Base-by-base conservation (phyloP, 2,888 invertebrate species). In the Stictocephala bisonia region DNA sequence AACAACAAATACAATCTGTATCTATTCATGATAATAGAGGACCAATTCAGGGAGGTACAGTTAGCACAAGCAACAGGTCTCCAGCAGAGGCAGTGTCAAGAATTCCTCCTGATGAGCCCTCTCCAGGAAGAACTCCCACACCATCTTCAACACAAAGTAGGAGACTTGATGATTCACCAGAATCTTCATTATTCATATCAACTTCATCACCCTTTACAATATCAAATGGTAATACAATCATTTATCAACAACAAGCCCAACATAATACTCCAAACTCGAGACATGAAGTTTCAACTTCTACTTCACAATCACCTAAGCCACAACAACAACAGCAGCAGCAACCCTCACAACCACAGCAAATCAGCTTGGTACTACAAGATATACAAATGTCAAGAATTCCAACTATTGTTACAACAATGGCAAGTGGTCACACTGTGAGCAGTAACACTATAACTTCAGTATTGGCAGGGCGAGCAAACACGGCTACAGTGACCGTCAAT, bases 371-470 rank as follows among this genome's bases (percentile, higher is more conserved):
- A 13, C 53, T 73, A 24, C 73, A 73, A 31, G 73, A 73, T 64
- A 60, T 60, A n/a, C 58, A 41, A 15, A 50, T 56, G 29, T 15
- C 60, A 15, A 79, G 82, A 26, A 76, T 81, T 35, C 83, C 83
- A 0, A 84, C 86, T 13, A 80, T 87, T 13, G 87, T 88, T 13
- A 88, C 88, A 0, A 88, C 88, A 0, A 88, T 89, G 88, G 92
- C 92, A 0, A 91, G 91, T 81, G 90, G 92, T 7, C 90, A 92
- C 81, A 93, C 93, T 0, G 90, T 90, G 1, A 91, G 92, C 35
- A 88, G 93, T 78, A 93, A 93, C 81, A 93, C 94, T 0, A 91
- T 94, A 20, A 94, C 94, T 0, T 93, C 91, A 0, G 93, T 93
- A 1, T 83, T 92, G 75, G 93, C 93, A 1, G 93, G 93, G 2